phyloP scores from a whole-genome alignment of 2,888 invertebrate species.

The Metalampra italica region DNA sequence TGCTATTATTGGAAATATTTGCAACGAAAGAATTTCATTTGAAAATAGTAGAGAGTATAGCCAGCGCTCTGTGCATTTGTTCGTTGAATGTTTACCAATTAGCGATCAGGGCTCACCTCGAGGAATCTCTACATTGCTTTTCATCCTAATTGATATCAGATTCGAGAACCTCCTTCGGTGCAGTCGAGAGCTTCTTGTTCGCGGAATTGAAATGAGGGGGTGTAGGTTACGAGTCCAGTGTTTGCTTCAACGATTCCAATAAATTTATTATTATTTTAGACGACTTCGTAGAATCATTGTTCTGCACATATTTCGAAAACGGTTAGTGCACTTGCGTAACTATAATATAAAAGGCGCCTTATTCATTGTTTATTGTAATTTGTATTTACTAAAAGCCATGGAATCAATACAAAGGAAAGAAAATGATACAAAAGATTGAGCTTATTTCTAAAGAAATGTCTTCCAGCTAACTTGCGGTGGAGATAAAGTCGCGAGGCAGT shows the following conservation, averaged over 20 bases:
- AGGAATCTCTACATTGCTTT: constrained; percentile 32
- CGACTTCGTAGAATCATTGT: constrained; percentile 2
- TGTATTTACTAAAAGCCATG: too few relatives aligned
- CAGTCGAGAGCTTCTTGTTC: constrained; percentile 18
- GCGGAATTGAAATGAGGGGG: constrained; percentile 18
- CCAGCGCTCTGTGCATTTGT: constrained; percentile 40
- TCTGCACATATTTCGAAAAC: constrained; percentile 31
- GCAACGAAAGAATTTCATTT: constrained; percentile 69
- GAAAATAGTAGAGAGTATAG: constrained; percentile 52
- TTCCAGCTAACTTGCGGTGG: too few relatives aligned
- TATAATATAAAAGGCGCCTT: too few relatives aligned
- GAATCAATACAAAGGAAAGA: too few relatives aligned
- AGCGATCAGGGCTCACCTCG: constrained; percentile 33
- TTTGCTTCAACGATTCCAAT: constrained; percentile 38
- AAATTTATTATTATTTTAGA: constrained; percentile 21
- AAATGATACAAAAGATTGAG: too few relatives aligned
- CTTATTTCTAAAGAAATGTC: too few relatives aligned
- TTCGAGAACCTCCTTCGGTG: constrained; percentile 38
- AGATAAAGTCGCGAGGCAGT: too few relatives aligned
- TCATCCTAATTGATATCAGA: constrained; percentile 46
- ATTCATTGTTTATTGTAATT: too few relatives aligned
- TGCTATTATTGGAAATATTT: constrained; percentile 59
- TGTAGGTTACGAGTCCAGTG: constrained; percentile 21
- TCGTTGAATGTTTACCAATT: constrained; percentile 66
- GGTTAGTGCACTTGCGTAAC: too few relatives aligned